Base-by-base conservation (phyloP, 2,797 vertebrate species). In the Sebastes cheni region DNA sequence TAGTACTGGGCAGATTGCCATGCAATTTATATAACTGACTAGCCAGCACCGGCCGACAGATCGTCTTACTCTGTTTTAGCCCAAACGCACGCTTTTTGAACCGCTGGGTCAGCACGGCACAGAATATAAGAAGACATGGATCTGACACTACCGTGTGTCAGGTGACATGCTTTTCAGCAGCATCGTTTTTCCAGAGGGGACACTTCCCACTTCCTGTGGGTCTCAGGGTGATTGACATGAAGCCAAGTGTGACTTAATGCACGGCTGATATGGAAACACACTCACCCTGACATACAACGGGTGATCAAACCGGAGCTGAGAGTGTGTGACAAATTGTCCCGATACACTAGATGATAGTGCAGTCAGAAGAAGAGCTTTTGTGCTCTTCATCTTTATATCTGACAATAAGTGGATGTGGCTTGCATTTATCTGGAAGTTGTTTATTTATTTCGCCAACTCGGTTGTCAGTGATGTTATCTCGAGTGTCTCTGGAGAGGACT, bases 151-250 rank as follows among this genome's bases (percentile, higher is more conserved):
- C 25, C 39, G 30, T 72, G 52, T 65, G 69, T 22, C 52, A 34
- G 18, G 30, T 52, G 32, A 62, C 65, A 39, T 39, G 36, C 16
- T 56, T 69, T 75, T 58, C 58, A 42, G 58, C 34, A 59, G 18
- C 20, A 12, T 60, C 14, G 60, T 12, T 18, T 42, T 59, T 39
- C 56, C 42, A 34, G 23, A 14, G 34, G 22, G n/a, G n/a, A 54
- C 36, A 58, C 54, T 59, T 59, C 12, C 9, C 2, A 50, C 61
- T 65, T 80, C 69, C 64, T 69, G 52, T 29, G 70, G 70, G 52
- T 65, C 30, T 64, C 29, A 73, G 52, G 25, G 30, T 77, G 55
- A 81, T 60, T 64, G 65, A 70, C 70, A 81, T 42, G 29, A 68
- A 66, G 62, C n/a, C 13, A 65, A 46, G 59, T 27, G 69, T 42